Evolutionary conservation across 2,797 vertebrate species (phyloP).

Genomic region (Peromyscus aztecus): DNA sequence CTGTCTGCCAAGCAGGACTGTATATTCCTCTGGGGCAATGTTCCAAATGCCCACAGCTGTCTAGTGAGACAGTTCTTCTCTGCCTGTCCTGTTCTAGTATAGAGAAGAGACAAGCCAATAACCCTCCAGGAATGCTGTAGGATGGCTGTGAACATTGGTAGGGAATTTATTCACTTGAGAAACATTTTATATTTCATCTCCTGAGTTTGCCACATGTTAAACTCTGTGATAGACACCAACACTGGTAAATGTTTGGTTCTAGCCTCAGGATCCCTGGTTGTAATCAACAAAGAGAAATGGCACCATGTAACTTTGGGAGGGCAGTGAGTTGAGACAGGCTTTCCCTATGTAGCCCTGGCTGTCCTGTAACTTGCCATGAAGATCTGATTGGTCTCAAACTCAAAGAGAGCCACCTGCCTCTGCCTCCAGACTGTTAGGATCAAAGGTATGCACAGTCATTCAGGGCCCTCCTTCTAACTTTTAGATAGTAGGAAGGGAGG

Average conservation of each 20-base stretch:
- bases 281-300: background rate
- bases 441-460: background rate
- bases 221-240: background rate
- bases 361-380: background rate
- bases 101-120: background rate
- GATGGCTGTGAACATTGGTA: background rate
- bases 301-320: background rate
- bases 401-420: background rate
- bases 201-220: background rate
- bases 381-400: background rate
- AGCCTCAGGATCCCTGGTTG: background rate
- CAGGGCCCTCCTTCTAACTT: background rate
- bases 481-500: background rate
- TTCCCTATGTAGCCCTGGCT: background rate
- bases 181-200: background rate
- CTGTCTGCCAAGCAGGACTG: conserved; percentile 28
- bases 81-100: background rate
- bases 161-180: background rate
- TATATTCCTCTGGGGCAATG: conserved; percentile 8
- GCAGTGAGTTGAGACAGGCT: background rate
- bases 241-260: background rate
- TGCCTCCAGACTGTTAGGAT: background rate
- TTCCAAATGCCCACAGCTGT: conserved; percentile 8
- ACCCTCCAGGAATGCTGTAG: background rate
- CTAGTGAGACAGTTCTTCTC: background rate